Evolutionary conservation across 2,888 invertebrate species (phyloP), one percentile per base, ranked within the genome.

Genomic region (Galerucella nymphaeae): DNA sequence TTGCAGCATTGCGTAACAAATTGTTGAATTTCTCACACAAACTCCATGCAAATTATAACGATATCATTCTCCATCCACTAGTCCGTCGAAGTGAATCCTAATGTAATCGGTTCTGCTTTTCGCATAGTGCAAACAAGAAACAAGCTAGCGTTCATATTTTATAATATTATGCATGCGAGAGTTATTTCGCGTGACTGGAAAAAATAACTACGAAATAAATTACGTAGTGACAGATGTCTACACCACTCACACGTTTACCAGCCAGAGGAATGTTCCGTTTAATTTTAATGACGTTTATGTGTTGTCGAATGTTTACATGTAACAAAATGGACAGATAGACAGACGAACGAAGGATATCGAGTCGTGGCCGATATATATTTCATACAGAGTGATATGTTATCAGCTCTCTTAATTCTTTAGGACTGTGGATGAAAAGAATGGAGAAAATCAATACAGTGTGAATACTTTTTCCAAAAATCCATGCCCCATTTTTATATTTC

Each of bases 141-240:
- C 14, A 8, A 30, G 30, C 53, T 53, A 53, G 50, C 16, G 16
- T 53, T 53, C 53, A 53, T 53, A 53, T 53, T 53, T 53, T 53
- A 53, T 53, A 45, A 13, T 45, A 14, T 45, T 18, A 53, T 53
- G 18, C 53, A 53, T 53, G 53, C 53, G 16, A 53, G 16, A 53
- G 53, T 53, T 53, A 53, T 53, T 53, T 53, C 53, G 53, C 53
- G 53, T 53, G 53, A 53, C 53, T 53, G 53, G 9, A 53, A 53
- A 53, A 53, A 53, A 53, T 53, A 53, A 53, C 53, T 53, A 53
- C 18, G 53, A 53, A 53, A 53, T 53, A 53, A 53, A 53, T 53
- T 53, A 53, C 16, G 16, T 53, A 53, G 53, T 53, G 53, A 53
- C 53, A 53, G 53, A 53, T 53, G 53, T 53, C 53, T 53, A 53